Conservation (phyloP, 2,113 vertebrate species). For the Ellobius talpinus region DNA sequence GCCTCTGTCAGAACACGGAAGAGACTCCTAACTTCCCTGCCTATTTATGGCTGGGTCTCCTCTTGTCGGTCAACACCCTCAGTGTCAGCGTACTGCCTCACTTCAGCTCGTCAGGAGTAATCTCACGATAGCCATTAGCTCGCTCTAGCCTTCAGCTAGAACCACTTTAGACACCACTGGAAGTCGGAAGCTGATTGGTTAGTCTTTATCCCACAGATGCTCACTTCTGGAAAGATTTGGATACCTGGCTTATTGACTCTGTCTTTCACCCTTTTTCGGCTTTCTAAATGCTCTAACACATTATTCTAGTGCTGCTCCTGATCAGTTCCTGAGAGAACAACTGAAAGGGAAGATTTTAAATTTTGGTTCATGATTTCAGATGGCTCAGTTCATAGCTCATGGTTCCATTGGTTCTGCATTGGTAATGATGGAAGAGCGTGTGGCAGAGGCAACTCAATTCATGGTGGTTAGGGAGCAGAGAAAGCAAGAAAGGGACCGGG, state of each 20-base stretch:
- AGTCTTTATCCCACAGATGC: not conserved
- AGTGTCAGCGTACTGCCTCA: not conserved
- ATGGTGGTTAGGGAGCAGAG: not conserved
- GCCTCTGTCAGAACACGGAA: not conserved
- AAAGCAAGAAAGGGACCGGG: not conserved
- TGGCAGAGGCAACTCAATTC: not conserved
- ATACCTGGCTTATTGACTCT: not conserved
- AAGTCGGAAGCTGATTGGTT: not conserved
- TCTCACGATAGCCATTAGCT: not conserved
- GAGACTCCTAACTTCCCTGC: not conserved
- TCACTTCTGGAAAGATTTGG: conserved; percentile 4
- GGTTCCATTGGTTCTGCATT: too few relatives aligned
- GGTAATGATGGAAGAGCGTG: not conserved
- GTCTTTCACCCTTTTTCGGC: not conserved
- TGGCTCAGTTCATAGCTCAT: not conserved
- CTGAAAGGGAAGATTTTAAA: not conserved
- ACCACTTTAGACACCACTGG: not conserved
- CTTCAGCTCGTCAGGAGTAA: not conserved
- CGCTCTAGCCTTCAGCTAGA: not conserved
- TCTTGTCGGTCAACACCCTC: not conserved
- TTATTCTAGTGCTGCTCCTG: not conserved
- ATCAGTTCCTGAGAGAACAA: not conserved
- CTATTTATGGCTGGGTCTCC: not conserved
- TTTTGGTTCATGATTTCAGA: not conserved
- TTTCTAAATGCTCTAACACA: not conserved